phyloP scores from a whole-genome alignment of 2,797 vertebrate genomes.

The Microctenopoma steveboyesi region DNA sequence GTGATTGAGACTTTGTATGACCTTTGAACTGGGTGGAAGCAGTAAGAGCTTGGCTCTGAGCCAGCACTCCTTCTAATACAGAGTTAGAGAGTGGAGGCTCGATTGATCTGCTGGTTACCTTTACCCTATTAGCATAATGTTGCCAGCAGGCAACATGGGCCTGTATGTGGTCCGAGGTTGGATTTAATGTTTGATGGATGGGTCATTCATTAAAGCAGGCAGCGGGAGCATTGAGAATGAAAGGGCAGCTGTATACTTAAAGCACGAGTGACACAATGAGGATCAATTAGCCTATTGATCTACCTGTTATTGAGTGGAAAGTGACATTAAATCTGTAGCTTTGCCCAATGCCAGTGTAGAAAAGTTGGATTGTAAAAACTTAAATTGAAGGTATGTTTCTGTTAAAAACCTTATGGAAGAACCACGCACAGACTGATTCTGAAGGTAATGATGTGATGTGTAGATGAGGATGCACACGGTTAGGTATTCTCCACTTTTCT shows the following conservation, averaged over 20 bases:
- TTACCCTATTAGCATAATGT: constrained; percentile 81
- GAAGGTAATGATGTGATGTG: constrained; percentile 29
- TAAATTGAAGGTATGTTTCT: constrained; percentile 5
- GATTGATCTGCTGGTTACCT: constrained; percentile 74
- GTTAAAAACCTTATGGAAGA: constrained; percentile 36
- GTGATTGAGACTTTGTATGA: constrained; percentile 67
- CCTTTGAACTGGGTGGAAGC: constrained; percentile 67
- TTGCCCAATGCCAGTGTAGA: constrained; percentile 21
- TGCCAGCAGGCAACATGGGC: constrained; percentile 57
- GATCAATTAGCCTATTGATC: constrained; percentile 84
- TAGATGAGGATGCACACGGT: constrained; percentile 40
- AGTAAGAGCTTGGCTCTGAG: constrained; percentile 50
- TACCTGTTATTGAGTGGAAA: constrained; percentile 74
- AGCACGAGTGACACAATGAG: constrained; percentile 79
- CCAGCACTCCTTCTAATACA: constrained; percentile 52
- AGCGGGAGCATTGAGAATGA: constrained; percentile 63
- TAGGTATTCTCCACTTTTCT: constrained; percentile 57
- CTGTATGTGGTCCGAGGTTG: constrained; percentile 54
- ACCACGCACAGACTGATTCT: constrained; percentile 24
- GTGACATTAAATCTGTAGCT: constrained; percentile 50
- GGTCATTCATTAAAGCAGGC: constrained; percentile 72
- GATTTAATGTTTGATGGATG: constrained; percentile 77
- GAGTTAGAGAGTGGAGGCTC: constrained; percentile 40
- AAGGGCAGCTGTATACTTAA: constrained; percentile 73
- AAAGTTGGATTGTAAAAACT: constrained; percentile 35